Evolutionary conservation across 2,888 invertebrate species (phyloP).

Genomic region (Stomorhina lunata): DNA sequence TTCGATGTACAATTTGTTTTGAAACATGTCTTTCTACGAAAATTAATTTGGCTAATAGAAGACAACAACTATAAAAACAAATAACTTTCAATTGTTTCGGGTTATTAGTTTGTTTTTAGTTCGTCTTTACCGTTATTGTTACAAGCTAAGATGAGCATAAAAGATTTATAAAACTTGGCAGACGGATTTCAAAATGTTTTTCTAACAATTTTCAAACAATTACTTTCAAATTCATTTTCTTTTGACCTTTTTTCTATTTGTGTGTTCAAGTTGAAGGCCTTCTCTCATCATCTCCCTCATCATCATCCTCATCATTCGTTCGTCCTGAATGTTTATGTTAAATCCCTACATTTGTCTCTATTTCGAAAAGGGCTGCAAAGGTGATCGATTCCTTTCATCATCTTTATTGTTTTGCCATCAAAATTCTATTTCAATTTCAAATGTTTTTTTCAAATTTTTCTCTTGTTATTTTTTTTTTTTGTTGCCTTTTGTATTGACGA

Average conservation of each 20-base stretch:
- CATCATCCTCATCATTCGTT: no score
- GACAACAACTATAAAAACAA: neutral
- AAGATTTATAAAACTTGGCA: slow-evolving; percentile 1
- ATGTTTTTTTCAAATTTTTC: slow-evolving; percentile 21
- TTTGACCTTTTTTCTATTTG: slow-evolving; percentile 58
- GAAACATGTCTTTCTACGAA: slow-evolving; percentile 26
- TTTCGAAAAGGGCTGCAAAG: slow-evolving; percentile 12
- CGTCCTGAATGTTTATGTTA: neutral
- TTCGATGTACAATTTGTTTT: no score
- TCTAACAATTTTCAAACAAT: slow-evolving; percentile 57
- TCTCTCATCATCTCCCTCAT: slow-evolving; percentile 11
- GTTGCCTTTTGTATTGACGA: slow-evolving; percentile 47
- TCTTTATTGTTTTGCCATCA: slow-evolving; percentile 63
- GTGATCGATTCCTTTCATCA: slow-evolving; percentile 71
- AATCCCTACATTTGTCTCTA: slow-evolving; percentile 50
- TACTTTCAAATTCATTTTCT: slow-evolving; percentile 63
- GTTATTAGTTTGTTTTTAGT: slow-evolving; percentile 39
- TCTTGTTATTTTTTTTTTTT: neutral
- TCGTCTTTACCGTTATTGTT: slow-evolving; percentile 35
- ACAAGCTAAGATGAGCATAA: neutral
- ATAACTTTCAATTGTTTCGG: slow-evolving; percentile 26
- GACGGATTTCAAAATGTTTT: slow-evolving; percentile 29
- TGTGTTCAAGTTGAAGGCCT: slow-evolving; percentile 57
- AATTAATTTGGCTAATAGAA: slow-evolving; percentile 37
- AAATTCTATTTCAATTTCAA: slow-evolving; percentile 46